Conservation (phyloP, 1,140 invertebrate genomes). For the Sycobia sp. region DNA sequence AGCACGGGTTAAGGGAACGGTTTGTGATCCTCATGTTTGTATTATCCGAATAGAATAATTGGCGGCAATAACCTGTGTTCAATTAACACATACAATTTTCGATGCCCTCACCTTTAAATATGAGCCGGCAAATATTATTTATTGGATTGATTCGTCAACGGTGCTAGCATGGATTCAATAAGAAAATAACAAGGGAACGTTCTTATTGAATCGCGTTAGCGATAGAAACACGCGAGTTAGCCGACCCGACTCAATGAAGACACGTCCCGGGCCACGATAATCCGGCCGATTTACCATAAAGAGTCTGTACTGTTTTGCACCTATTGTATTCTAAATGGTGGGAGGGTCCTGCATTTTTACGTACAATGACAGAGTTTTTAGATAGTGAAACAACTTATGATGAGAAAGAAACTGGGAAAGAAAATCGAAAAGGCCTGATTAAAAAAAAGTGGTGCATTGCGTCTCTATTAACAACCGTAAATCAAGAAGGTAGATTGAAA, state of each 20-base stretch:
- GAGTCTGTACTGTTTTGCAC: not conserved
- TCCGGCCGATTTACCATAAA: not conserved
- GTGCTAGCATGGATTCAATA: not conserved
- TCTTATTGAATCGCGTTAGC: not conserved
- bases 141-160: conserved; percentile 5
- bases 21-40: not conserved
- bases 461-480: no score
- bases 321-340: not conserved
- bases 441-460: conserved; percentile 1
- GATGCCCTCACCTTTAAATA: not conserved
- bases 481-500: no score
- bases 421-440: conserved; percentile 31
- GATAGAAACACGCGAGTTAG: not conserved
- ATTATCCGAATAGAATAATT: conserved; percentile 37
- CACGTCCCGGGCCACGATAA: not conserved
- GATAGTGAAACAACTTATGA: conserved; percentile 10
- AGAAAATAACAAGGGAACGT: not conserved
- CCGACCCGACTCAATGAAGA: not conserved
- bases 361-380: not conserved
- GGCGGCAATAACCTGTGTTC: conserved; percentile 26
- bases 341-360: no score
- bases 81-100: not conserved
- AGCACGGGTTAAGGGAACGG: not conserved
- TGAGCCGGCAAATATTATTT: not conserved
- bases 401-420: conserved; percentile 27